A percentile compares a stretch with the other conserved stretches of the same genome.
These are phyloP conservation scores for Pterostichus niger DNA, from an alignment of 2,888 invertebrate species.

Conservation along the genomic window DNA sequence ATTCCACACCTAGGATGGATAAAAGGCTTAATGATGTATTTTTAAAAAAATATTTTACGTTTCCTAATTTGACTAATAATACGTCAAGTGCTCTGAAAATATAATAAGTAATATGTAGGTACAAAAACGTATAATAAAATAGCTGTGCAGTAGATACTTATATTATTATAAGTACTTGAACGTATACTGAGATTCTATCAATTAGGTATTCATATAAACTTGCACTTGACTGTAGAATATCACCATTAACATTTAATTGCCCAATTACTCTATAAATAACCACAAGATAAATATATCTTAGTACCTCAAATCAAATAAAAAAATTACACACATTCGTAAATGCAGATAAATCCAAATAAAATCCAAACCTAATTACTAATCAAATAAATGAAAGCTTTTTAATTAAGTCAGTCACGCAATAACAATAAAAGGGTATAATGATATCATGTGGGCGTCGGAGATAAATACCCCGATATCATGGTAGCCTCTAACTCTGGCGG, in stretches of 20 bases:
- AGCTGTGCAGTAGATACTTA: no score
- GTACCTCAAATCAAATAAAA: neutral
- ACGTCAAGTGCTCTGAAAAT: no score
- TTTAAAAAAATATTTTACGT: no score
- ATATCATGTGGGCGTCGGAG: slow-evolving; percentile 62
- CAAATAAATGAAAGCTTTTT: slow-evolving; percentile 64
- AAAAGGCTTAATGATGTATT: no score
- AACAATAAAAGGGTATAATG: slow-evolving; percentile 66
- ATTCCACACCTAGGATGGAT: no score
- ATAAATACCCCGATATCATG: slow-evolving; percentile 59
- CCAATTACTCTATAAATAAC: slow-evolving; percentile 51
- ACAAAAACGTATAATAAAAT: no score
- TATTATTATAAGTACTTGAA: neutral
- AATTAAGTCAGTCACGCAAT: slow-evolving; percentile 66
- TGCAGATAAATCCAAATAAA: slow-evolving; percentile 46
- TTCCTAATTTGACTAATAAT: no score
- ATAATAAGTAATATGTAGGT: no score
- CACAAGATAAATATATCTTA: neutral
- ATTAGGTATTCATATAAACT: slow-evolving; percentile 14
- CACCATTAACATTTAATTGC: slow-evolving; percentile 40
- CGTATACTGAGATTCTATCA: neutral
- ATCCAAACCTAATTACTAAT: slow-evolving; percentile 53
- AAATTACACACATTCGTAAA: slow-evolving; percentile 9
- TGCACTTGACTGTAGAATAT: slow-evolving; percentile 33
- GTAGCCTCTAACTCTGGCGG: slow-evolving; percentile 33